These are phyloP conservation scores for Hydropsyche tenuis DNA, from an alignment of 1,140 invertebrate species.

Conservation along the genomic window DNA sequence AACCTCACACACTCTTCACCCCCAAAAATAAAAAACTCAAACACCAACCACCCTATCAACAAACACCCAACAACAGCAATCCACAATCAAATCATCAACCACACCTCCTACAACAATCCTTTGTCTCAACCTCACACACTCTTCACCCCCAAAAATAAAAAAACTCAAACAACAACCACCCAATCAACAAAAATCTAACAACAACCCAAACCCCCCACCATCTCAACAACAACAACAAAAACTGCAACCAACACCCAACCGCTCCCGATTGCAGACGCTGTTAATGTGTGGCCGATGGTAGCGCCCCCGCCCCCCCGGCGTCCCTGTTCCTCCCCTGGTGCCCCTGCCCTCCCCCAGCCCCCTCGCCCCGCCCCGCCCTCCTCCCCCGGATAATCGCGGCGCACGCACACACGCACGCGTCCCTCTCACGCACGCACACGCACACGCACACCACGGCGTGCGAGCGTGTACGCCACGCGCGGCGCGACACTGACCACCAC, in stretches of 20 bases:
- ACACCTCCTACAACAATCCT: too few species aligned
- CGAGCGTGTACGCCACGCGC: not conserved
- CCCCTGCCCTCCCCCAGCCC: slow-evolving; percentile 49
- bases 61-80: too few species aligned
- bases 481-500: slow-evolving; percentile 4
- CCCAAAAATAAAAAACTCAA: too few species aligned
- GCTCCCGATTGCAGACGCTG: not conserved
- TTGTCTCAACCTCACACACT: too few species aligned
- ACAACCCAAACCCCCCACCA: too few species aligned
- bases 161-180: too few species aligned
- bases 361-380: slow-evolving; percentile 5
- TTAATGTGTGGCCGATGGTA: slow-evolving; percentile 40
- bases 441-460: slow-evolving; percentile 34
- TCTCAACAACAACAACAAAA: too few species aligned
- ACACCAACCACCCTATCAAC: too few species aligned
- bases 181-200: too few species aligned
- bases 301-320: slow-evolving; percentile 18
- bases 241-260: not conserved
- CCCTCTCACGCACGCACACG: slow-evolving; percentile 38
- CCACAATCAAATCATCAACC: too few species aligned
- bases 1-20: too few species aligned
- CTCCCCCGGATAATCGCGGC: slow-evolving; percentile 6
- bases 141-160: too few species aligned
- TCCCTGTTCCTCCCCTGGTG: not conserved
- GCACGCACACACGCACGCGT: slow-evolving; percentile 48